Percentiles rank a stretch among this genome's conserved stretches.
Conservation (phyloP, 2,113 vertebrate species). For the Platichthys flesus region DNA sequence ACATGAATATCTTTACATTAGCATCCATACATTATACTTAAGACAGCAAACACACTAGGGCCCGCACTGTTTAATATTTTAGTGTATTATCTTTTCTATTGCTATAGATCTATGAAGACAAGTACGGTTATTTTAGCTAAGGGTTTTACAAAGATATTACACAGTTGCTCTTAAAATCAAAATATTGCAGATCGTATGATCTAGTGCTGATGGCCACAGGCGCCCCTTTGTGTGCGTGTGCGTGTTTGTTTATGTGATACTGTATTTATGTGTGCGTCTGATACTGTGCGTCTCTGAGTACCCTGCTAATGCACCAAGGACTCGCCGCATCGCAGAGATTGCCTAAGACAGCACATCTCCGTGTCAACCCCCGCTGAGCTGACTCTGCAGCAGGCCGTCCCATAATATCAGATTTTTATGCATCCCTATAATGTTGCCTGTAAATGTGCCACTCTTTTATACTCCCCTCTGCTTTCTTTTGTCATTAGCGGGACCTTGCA, state of each 20-base stretch:
- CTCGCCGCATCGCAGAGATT: constrained; percentile 50
- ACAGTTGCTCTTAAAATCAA: too few relatives aligned
- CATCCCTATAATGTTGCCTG: constrained; percentile 60
- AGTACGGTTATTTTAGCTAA: too few relatives aligned
- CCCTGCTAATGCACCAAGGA: constrained; percentile 43
- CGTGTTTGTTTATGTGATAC: not conserved
- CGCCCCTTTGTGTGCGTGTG: not conserved
- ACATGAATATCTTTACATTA: too few relatives aligned
- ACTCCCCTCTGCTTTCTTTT: constrained; percentile 60
- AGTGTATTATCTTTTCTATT: too few relatives aligned
- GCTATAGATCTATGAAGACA: too few relatives aligned
- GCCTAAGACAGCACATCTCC: constrained; percentile 63
- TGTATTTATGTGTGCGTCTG: not conserved
- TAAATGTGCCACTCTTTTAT: constrained; percentile 69
- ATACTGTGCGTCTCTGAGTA: constrained; percentile 21
- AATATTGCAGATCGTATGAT: not conserved
- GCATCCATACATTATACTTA: too few relatives aligned
- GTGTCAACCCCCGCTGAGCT: constrained; percentile 63
- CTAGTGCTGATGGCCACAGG: not conserved
- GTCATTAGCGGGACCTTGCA: constrained; percentile 42
- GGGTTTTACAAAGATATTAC: too few relatives aligned
- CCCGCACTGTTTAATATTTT: too few relatives aligned
- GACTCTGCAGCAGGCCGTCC: constrained; percentile 64
- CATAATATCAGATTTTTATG: constrained; percentile 75
- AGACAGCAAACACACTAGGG: too few relatives aligned